Conservation (phyloP, 1,140 invertebrate species). For the Parasteatoda tepidariorum region DNA sequence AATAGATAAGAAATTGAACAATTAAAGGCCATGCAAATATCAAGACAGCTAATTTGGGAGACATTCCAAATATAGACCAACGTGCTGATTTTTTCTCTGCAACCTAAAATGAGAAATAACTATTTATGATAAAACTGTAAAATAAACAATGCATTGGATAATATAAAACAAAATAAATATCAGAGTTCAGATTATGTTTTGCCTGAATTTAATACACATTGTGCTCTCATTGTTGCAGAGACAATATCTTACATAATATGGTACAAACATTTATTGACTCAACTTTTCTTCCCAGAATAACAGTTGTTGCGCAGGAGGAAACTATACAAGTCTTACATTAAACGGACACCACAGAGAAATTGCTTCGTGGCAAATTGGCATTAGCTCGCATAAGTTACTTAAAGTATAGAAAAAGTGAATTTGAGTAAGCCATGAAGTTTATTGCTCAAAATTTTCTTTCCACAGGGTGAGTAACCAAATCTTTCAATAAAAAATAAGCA, state of each 20-base stretch:
- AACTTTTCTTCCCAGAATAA: background rate
- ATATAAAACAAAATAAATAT: background rate
- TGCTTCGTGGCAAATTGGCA: no score
- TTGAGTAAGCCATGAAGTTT: no score
- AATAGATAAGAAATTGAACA: constrained; percentile 64
- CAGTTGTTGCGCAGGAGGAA: no score
- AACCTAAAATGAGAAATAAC: constrained; percentile 15
- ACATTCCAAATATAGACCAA: constrained; percentile 69
- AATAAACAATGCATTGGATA: background rate
- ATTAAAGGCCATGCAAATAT: constrained; percentile 70
- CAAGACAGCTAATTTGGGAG: constrained; percentile 66
- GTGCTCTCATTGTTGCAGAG: constrained; percentile 60
- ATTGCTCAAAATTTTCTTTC: no score
- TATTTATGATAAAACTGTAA: background rate
- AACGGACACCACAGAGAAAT: no score
- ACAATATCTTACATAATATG: constrained; percentile 62
- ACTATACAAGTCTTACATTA: no score
- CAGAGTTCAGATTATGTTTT: background rate
- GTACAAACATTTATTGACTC: background rate
- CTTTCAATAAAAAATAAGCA: no score
- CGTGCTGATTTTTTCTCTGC: constrained; percentile 63
- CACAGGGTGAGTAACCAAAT: no score
- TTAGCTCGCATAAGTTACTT: no score
- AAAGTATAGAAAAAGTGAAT: no score
- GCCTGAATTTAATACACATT: background rate